Conservation (phyloP, 35 echinoderm and acorn worm genomes). For the Apostichopus japonicus region DNA sequence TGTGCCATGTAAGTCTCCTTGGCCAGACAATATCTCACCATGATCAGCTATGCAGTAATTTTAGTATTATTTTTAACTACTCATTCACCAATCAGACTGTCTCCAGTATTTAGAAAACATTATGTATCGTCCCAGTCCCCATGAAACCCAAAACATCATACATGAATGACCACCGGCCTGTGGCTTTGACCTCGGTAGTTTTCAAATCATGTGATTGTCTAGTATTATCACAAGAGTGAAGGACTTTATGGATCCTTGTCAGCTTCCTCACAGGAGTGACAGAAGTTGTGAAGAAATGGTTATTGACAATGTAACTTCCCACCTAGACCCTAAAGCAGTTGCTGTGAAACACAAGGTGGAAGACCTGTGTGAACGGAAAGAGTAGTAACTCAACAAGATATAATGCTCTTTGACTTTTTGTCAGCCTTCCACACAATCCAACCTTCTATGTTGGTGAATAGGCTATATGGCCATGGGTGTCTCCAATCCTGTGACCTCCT, state of each 20-base stretch:
- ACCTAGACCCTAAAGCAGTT: neutral
- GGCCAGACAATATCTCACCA: no score
- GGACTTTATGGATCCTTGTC: neutral
- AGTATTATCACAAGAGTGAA: no score
- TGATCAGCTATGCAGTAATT: neutral
- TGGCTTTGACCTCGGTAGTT: no score
- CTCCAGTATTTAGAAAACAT: constrained; percentile 1
- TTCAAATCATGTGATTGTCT: no score
- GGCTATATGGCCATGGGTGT: neutral
- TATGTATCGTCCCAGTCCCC: constrained; percentile 21
- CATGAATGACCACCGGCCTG: no score
- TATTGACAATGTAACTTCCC: neutral
- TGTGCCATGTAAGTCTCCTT: no score
- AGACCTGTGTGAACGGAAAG: no score
- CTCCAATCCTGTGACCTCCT: neutral
- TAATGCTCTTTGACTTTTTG: neutral
- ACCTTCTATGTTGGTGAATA: neutral
- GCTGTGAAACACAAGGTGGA: no score
- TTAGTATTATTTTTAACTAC: neutral
- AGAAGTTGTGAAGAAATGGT: neutral
- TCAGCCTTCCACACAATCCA: constrained; percentile 9
- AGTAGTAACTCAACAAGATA: neutral
- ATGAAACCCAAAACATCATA: neutral
- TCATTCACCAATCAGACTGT: constrained; percentile 5
- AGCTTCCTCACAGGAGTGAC: neutral